Conservation (phyloP, 92 coral and sea anemone species). For the Heteractis magnifica region DNA sequence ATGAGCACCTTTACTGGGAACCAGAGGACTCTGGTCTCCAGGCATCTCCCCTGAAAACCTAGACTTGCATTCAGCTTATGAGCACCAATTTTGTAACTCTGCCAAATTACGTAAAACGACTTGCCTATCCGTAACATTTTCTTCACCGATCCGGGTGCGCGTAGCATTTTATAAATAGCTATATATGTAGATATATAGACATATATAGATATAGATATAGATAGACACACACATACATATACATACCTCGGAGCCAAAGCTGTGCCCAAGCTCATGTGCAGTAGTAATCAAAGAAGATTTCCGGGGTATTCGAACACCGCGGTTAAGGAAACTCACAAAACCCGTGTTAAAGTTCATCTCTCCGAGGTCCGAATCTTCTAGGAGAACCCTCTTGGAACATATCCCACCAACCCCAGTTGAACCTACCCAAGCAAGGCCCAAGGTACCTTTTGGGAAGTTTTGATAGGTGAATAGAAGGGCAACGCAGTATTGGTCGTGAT, state of each 20-base stretch:
- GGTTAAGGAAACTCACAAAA: slow-evolving; percentile 65
- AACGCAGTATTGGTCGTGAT: slow-evolving; percentile 76
- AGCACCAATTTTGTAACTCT: too few relatives aligned
- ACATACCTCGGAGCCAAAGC: slow-evolving; percentile 83
- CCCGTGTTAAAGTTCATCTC: slow-evolving; percentile 73
- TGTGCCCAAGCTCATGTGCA: slow-evolving; percentile 87
- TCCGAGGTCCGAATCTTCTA: slow-evolving; percentile 11
- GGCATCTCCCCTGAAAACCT: too few relatives aligned
- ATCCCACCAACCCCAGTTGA: slow-evolving; percentile 65
- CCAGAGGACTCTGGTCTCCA: too few relatives aligned
- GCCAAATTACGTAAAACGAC: too few relatives aligned
- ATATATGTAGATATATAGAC: too few relatives aligned
- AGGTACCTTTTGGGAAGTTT: slow-evolving; percentile 70
- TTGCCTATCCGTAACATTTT: too few relatives aligned
- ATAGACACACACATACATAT: neutral
- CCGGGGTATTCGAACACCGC: slow-evolving; percentile 59
- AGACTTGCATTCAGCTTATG: too few relatives aligned
- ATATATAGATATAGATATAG: too few relatives aligned
- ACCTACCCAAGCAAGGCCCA: slow-evolving; percentile 94
- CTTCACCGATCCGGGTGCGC: too few relatives aligned
- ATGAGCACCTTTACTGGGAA: too few relatives aligned
- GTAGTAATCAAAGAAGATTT: slow-evolving; percentile 65
- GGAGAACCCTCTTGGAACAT: slow-evolving; percentile 61
- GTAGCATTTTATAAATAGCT: too few relatives aligned
- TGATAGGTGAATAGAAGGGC: slow-evolving; percentile 81